Base-by-base conservation (phyloP, 2,888 invertebrate species). In the Volucella zonaria region DNA sequence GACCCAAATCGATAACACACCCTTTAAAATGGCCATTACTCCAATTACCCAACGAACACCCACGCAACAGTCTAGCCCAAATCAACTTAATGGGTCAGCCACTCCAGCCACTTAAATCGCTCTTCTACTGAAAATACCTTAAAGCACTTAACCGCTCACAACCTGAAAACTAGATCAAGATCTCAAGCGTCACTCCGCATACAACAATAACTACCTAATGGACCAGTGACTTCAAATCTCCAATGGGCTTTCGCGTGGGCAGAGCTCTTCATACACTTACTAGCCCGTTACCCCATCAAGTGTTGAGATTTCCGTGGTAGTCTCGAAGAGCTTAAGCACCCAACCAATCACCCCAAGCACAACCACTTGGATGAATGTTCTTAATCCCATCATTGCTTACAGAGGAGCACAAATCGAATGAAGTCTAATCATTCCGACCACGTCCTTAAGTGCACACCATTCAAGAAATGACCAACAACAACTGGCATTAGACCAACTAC, bases 201-300 rank as follows among this genome's bases (percentile, higher is more conserved):
- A 3, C 23, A 54, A 70, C 68, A 58, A 70, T 70, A 56, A 31
- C 0, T 49, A 12, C 31, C 68, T 70, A 70, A 70, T 70, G 56
- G 68, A 70, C 58, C 18, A 18, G 23, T 47, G 58, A 42, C 52
- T 52, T n/a, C 18, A 12, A 42, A 31, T 45, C 8, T 47, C 43
- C 45, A 59, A 31, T 23, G 18, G 9, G 1, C 8, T 10, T 47
- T 38, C 12, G 52, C 52, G 52, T 70, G 58, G 47, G 68, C 45
- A 43, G 49, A 64, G 11, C 51, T 40, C 6, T 15, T 10, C 43
- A 8, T 45, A 38, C 56, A n/a, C n/a, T 54, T 14, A 12, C 31
- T 3, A 31, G 11, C 8, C 38, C 68, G 56, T 45, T 56, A 56
- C 14, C 40, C 51, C 42, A n/a, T 56, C 56, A 68, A 68, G 56